A percentile compares a stretch with the other conserved stretches of the same genome.
Evolutionary conservation across 2,888 invertebrate genomes (phyloP).

Genomic region (Philaethria dido): DNA sequence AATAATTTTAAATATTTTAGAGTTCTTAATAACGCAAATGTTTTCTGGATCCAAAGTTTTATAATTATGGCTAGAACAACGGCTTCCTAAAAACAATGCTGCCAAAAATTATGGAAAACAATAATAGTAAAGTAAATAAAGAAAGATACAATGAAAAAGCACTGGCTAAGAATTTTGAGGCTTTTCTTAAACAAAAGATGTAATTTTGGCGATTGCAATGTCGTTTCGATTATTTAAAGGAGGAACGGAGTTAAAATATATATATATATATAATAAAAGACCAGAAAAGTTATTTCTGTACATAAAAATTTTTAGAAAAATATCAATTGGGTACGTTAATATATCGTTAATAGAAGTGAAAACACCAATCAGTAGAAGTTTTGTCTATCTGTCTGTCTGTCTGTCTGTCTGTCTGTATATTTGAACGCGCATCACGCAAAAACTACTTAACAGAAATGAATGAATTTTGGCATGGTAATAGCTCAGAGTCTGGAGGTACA

Average conservation of each 20-base stretch:
- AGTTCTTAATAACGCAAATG: conserved; percentile 15
- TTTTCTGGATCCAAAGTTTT: conserved; percentile 8
- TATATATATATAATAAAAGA: too few relatives aligned
- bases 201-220: conserved; percentile 19
- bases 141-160: conserved; percentile 16
- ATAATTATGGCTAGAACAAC: neutral
- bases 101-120: conserved; percentile 14
- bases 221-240: conserved; percentile 13
- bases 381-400: too few relatives aligned
- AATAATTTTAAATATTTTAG: neutral
- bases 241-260: conserved; percentile 15
- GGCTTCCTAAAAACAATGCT: conserved; percentile 9
- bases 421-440: too few relatives aligned
- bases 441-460: too few relatives aligned
- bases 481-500: too few relatives aligned
- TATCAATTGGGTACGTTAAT: too few relatives aligned
- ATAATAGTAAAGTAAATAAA: conserved; percentile 16
- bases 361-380: too few relatives aligned
- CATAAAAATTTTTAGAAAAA: too few relatives aligned
- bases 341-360: too few relatives aligned
- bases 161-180: neutral
- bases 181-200: conserved; percentile 16
- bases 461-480: too few relatives aligned
- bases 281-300: too few relatives aligned
- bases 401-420: too few relatives aligned